Evolutionary conservation across 2,888 invertebrate genomes (phyloP).

Genomic region (Spodoptera picta): DNA sequence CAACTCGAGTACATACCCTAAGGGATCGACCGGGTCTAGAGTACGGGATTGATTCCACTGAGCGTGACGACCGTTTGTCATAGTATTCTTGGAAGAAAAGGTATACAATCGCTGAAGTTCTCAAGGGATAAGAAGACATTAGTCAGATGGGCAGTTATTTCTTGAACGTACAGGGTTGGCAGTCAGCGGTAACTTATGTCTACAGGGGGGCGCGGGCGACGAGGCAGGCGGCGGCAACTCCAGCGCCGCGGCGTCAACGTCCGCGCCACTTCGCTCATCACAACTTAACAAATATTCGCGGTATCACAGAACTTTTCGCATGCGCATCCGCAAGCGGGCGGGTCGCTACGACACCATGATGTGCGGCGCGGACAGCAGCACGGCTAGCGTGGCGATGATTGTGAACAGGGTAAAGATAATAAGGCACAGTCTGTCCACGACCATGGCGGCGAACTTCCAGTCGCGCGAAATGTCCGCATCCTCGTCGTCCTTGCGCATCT

Average conservation of each 20-base stretch:
- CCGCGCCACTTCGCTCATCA: slow-evolving; percentile 87
- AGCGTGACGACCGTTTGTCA: slow-evolving; percentile 62
- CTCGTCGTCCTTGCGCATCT: slow-evolving; percentile 98
- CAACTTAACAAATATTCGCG: slow-evolving; percentile 91
- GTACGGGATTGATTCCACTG: slow-evolving; percentile 59
- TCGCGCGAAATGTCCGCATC: slow-evolving; percentile 98
- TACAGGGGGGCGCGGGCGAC: slow-evolving; percentile 84
- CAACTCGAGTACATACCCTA: slow-evolving; percentile 43
- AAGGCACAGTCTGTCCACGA: slow-evolving; percentile 99
- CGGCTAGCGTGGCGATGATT: slow-evolving; percentile 98
- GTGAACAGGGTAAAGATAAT: slow-evolving; percentile 99
- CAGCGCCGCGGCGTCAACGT: slow-evolving; percentile 81
- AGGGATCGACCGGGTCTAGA: slow-evolving; percentile 59
- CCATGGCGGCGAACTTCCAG: slow-evolving; percentile 99
- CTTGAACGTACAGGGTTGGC: slow-evolving; percentile 82
- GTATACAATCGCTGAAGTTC: slow-evolving; percentile 70
- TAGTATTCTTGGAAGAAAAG: slow-evolving; percentile 66
- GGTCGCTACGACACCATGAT: slow-evolving; percentile 96
- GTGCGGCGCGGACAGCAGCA: slow-evolving; percentile 98
- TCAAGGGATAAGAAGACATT: slow-evolving; percentile 70
- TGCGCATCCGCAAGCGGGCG: slow-evolving; percentile 87
- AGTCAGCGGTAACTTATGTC: slow-evolving; percentile 85
- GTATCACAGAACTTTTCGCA: slow-evolving; percentile 91
- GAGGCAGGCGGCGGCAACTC: slow-evolving; percentile 83
- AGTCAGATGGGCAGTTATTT: slow-evolving; percentile 80